Conservation (phyloP, 2,888 invertebrate genomes). For the Prenolepis imparis region DNA sequence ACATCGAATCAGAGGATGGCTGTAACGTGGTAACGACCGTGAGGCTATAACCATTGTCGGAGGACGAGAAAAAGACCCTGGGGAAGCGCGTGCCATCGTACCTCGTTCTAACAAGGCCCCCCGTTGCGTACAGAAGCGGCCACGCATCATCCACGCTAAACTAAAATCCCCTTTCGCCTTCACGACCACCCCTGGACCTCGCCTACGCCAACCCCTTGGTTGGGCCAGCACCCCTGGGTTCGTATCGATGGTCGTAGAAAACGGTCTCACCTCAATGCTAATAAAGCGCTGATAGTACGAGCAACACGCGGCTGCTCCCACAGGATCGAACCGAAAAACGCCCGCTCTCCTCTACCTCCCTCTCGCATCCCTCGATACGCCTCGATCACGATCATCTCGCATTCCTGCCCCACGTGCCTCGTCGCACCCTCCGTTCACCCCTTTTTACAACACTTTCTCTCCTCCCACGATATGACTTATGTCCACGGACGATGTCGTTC, state of each 20-base stretch:
- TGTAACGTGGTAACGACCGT: conserved; percentile 77
- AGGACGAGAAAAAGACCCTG: conserved; percentile 68
- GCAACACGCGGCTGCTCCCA: conserved; percentile 82
- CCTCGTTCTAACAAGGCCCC: conserved; percentile 79
- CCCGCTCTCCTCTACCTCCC: not conserved
- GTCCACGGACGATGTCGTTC: conserved; percentile 70
- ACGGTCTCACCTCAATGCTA: conserved; percentile 81
- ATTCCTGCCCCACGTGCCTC: conserved; percentile 38
- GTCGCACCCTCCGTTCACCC: conserved; percentile 58
- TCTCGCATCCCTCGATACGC: conserved; percentile 28
- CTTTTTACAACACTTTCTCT: conserved; percentile 70
- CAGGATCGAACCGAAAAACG: conserved; percentile 59
- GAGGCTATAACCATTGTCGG: conserved; percentile 66
- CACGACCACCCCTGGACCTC: conserved; percentile 57
- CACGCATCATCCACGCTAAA: conserved; percentile 78
- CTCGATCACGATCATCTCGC: too few relatives aligned
- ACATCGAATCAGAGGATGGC: conserved; percentile 61
- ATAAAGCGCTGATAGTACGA: conserved; percentile 81
- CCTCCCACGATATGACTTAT: conserved; percentile 76
- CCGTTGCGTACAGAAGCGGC: conserved; percentile 74
- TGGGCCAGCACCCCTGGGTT: conserved; percentile 56
- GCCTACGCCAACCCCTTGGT: conserved; percentile 69
- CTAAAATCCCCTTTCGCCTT: conserved; percentile 72
- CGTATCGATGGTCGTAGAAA: conserved; percentile 81
- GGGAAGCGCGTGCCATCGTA: conserved; percentile 76